Conservation (phyloP, 2,888 invertebrate genomes). For the Patella caerulea region DNA sequence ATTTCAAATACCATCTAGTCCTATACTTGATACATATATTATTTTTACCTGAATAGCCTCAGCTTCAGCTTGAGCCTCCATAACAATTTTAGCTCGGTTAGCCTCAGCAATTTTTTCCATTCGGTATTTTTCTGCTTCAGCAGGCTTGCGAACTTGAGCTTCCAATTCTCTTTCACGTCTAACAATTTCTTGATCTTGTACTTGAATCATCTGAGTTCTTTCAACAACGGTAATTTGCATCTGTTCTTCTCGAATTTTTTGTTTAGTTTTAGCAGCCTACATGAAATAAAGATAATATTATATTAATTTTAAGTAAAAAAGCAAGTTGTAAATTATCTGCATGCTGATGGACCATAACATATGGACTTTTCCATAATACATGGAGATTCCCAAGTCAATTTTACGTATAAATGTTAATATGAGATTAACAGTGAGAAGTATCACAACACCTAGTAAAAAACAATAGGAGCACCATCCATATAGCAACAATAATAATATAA, state of each 20-base stretch:
- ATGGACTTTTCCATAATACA: too few species aligned
- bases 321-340: too few species aligned
- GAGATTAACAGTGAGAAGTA: too few species aligned
- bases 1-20: too few species aligned
- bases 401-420: too few species aligned
- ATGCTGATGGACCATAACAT: too few species aligned
- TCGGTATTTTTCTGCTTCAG: slow-evolving; percentile 93
- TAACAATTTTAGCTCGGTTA: slow-evolving; percentile 81
- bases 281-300: slow-evolving; percentile 2
- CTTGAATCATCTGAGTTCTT: slow-evolving; percentile 89
- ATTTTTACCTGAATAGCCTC: slow-evolving; percentile 78
- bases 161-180: slow-evolving; percentile 93
- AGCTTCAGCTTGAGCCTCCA: slow-evolving; percentile 96
- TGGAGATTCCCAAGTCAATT: too few species aligned
- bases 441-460: too few species aligned
- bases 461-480: too few species aligned
- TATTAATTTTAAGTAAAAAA: too few species aligned
- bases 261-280: slow-evolving; percentile 85
- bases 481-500: too few species aligned
- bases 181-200: slow-evolving; percentile 96
- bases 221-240: slow-evolving; percentile 94
- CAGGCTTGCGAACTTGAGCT: slow-evolving; percentile 92
- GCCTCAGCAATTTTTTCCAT: slow-evolving; percentile 96
- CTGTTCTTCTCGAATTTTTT: slow-evolving; percentile 95
- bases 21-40: too few species aligned